Evolutionary conservation across 92 coral and sea anemone genomes (phyloP), one percentile per base, ranked within the genome.

Genomic region (Plumapathes pennacea): DNA sequence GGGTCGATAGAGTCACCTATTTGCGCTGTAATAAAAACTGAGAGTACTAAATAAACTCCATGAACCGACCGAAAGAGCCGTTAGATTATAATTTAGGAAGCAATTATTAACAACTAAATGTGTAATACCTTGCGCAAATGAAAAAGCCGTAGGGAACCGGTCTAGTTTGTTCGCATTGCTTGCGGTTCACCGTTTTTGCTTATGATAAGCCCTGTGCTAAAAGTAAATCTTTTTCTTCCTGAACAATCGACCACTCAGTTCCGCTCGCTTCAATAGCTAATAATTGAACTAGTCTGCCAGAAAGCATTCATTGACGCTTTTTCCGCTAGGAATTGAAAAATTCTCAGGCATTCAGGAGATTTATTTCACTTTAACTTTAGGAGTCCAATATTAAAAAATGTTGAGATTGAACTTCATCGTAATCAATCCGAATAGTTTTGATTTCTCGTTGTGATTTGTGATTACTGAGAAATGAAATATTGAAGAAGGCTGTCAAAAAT

Each of bases 21-120:
- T 87, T 87, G 79, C 71, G 78, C 56, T 60, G 73, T 82, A 87
- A 87, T 82, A 87, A 87, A 87, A 71, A 64, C 77, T 69, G 59
- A 67, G 95, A 82, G 89, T 62, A 72, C 81, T 87, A 87, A 82
- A 87, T 72, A 85, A 87, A 87, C 95, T 76, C 29, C 77, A 67
- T 68, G 82, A 46, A 59, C 74, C 49, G 29, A 49, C 82, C 95
- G 72, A 80, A 87, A 87, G 77, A 72, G 78, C 85, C 82, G 89
- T 78, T 67, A 72, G 76, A 72, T 71, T 82, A 69, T 61, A 58
- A 82, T 74, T 82, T 60, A 67, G 85, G 76, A 82, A 87, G 85
- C 85, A 87, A 87, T 87, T 87, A 87, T 34, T 50, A 48, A 23
- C 66, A 57, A 55, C 89, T 52, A 74, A 87, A 82, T 77, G 69